Evolutionary conservation across 2,888 invertebrate species (phyloP).

Genomic region (Lypha dubia): DNA sequence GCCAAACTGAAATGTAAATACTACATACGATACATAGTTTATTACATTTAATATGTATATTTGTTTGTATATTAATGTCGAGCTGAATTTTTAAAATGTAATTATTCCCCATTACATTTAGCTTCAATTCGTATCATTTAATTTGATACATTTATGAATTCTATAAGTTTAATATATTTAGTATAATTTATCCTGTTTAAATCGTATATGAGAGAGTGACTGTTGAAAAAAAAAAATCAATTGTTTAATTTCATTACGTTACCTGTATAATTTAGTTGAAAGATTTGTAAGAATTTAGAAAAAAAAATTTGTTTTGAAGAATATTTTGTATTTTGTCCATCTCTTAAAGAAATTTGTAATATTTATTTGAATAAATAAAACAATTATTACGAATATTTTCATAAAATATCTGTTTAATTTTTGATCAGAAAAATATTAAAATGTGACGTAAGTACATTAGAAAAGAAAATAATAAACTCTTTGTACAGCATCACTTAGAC

Average conservation of each 20-base stretch:
- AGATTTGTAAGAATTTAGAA: background rate
- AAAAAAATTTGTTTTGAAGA: background rate
- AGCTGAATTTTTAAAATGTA: background rate
- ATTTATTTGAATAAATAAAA: background rate
- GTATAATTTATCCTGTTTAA: background rate
- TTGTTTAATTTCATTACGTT: background rate
- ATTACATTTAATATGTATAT: background rate
- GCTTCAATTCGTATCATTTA: background rate
- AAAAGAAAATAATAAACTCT: too few relatives aligned
- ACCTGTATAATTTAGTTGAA: background rate
- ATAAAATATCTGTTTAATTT: background rate
- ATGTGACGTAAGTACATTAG: background rate
- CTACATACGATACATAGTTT: too few relatives aligned
- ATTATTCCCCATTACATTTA: background rate
- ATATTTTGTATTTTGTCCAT: background rate
- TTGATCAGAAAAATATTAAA: background rate
- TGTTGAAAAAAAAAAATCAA: background rate
- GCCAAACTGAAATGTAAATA: background rate
- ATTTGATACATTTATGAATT: constrained; percentile 3
- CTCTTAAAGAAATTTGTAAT: background rate
- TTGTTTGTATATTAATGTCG: background rate
- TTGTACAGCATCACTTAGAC: too few relatives aligned
- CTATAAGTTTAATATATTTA: background rate
- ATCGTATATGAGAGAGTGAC: background rate
- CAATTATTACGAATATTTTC: background rate